These are phyloP conservation scores for Boloria selene DNA, from an alignment of 2,888 invertebrate genomes.

Conservation along the genomic window DNA sequence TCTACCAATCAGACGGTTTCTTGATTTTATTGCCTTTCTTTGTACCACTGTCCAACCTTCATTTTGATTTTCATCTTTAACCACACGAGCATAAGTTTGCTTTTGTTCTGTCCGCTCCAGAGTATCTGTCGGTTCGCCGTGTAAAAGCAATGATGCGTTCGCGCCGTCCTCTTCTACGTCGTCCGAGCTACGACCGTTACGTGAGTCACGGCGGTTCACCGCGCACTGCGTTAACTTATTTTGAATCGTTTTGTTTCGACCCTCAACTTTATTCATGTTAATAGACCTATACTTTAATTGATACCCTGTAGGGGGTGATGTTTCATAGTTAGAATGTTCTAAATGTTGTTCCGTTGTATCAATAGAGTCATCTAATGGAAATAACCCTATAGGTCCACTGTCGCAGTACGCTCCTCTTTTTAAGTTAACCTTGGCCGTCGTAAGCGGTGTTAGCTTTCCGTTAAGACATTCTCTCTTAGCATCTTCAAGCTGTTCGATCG, in stretches of 20 bases:
- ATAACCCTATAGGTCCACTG: conserved; percentile 30
- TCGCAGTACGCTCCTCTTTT: conserved; percentile 28
- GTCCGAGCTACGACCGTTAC: background rate
- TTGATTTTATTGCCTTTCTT: background rate
- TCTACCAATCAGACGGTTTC: conserved; percentile 32
- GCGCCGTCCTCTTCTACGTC: background rate
- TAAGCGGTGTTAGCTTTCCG: conserved; percentile 12
- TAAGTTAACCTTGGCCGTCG: conserved; percentile 19
- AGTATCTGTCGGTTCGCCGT: no score
- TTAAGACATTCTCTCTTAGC: conserved; percentile 6
- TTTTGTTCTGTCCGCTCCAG: no score
- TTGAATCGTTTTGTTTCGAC: conserved; percentile 7
- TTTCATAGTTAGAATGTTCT: conserved; percentile 5
- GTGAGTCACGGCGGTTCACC: background rate
- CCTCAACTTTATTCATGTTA: conserved; percentile 7
- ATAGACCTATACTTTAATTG: conserved; percentile 14
- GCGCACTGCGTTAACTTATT: conserved; percentile 14
- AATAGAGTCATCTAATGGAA: conserved; percentile 26
- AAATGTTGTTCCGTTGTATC: conserved; percentile 9
- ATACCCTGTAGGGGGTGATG: conserved; percentile 3
- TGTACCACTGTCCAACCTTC: conserved; percentile 11
- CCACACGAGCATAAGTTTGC: no score
- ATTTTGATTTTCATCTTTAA: background rate
- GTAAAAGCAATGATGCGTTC: no score
- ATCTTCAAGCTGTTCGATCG: conserved; percentile 24